These are phyloP conservation scores for Tyrannus savana DNA, from an alignment of 2,113 vertebrate species.

Conservation along the genomic window DNA sequence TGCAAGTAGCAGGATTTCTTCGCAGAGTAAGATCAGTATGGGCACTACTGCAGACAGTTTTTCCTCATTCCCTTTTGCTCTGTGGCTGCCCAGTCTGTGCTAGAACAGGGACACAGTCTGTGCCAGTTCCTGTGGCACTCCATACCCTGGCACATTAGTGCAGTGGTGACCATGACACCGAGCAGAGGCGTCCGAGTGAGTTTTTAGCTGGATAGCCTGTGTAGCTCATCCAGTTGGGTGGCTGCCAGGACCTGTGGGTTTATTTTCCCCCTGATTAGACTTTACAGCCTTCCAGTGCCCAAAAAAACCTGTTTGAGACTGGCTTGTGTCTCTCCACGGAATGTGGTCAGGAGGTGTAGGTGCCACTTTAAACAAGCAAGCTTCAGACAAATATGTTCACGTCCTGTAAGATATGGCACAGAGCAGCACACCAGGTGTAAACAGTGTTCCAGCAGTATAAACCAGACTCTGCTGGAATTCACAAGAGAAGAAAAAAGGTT, in stretches of 20 bases:
- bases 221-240: not conserved
- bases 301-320: not conserved
- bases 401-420: not conserved
- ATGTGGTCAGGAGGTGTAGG: not conserved
- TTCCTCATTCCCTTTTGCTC: not conserved
- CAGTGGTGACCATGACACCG: rapidly evolving
- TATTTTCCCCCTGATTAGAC: not conserved
- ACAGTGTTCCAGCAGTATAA: not conserved
- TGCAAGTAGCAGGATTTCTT: not conserved
- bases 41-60: not conserved
- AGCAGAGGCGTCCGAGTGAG: not conserved
- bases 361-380: not conserved
- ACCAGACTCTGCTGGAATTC: not conserved
- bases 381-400: not conserved
- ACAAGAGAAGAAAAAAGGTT: not conserved
- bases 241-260: not conserved
- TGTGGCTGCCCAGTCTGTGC: not conserved
- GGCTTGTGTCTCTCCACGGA: not conserved
- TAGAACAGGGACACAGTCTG: not conserved
- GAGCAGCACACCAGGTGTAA: not conserved
- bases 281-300: not conserved
- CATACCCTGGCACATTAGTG: rapidly evolving
- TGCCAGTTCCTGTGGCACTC: not conserved
- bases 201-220: not conserved
- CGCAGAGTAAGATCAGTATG: not conserved